Evolutionary conservation across 2,113 vertebrate species (phyloP).

Genomic region (Scortum barcoo): DNA sequence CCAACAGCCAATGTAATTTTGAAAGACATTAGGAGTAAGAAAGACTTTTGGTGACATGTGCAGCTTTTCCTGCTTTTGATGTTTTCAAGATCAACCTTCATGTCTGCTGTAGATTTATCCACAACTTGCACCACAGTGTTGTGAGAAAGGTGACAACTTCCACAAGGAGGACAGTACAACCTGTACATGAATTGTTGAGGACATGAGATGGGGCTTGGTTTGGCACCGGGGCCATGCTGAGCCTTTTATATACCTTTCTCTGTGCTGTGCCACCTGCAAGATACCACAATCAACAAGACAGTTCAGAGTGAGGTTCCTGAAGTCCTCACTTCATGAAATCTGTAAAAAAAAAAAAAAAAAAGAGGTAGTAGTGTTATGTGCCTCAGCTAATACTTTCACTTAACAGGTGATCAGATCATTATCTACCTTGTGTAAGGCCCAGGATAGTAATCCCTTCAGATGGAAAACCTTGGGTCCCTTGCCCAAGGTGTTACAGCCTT

Average conservation of each 20-base stretch:
- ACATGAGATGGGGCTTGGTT: neutral
- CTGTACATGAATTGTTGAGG: neutral
- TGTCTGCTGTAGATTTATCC: constrained; percentile 14
- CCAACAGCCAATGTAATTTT: neutral
- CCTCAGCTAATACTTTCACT: constrained; percentile 60
- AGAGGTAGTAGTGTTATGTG: constrained; percentile 50
- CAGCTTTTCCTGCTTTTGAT: neutral
- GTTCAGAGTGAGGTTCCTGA: neutral
- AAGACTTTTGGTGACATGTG: neutral
- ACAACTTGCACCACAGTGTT: neutral
- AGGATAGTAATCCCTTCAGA: constrained; percentile 47
- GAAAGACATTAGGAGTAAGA: neutral
- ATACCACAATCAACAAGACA: constrained; percentile 5
- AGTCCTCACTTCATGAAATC: neutral
- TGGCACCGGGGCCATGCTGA: neutral
- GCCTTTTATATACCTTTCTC: neutral
- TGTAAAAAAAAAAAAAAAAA: constrained; percentile 51
- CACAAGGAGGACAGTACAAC: neutral
- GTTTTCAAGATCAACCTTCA: neutral
- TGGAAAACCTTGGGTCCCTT: constrained; percentile 45
- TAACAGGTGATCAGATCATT: constrained; percentile 62
- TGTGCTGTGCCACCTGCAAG: constrained; percentile 7
- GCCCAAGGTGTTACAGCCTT: constrained; percentile 54
- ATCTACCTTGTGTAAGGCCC: constrained; percentile 30
- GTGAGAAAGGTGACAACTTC: neutral